phyloP scores from a whole-genome alignment of 2,888 invertebrate genomes.

The Portevinia maculata region DNA sequence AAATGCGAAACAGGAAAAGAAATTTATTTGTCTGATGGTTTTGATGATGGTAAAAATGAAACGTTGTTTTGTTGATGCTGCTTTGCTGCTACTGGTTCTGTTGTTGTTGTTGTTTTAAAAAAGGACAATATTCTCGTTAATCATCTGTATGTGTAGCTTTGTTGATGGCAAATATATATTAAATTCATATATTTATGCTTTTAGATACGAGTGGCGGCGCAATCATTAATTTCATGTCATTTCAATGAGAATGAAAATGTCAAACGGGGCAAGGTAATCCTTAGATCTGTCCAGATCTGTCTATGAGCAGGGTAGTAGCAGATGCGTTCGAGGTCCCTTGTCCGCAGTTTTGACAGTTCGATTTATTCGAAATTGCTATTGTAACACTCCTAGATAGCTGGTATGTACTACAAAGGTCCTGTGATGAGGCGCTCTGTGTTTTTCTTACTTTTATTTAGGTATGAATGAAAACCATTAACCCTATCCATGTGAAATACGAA shows the following conservation, averaged over 20 bases:
- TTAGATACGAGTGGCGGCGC: slow-evolving; percentile 30
- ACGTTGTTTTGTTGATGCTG: slow-evolving; percentile 26
- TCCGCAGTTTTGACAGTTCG: slow-evolving; percentile 53
- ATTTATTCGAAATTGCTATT: slow-evolving; percentile 31
- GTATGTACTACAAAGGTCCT: neutral
- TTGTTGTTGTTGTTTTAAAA: slow-evolving; percentile 40
- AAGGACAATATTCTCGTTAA: slow-evolving; percentile 67
- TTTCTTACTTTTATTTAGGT: too few species aligned
- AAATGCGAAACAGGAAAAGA: slow-evolving; percentile 72
- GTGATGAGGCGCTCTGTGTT: too few species aligned
- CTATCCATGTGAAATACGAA: too few species aligned
- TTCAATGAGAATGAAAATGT: slow-evolving; percentile 61
- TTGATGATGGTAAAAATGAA: slow-evolving; percentile 68
- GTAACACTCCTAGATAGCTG: neutral
- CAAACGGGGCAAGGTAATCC: slow-evolving; percentile 59
- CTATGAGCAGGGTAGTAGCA: slow-evolving; percentile 53
- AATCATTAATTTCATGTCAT: slow-evolving; percentile 65
- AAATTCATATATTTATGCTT: slow-evolving; percentile 63
- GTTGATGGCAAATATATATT: slow-evolving; percentile 67
- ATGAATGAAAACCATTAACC: too few species aligned
- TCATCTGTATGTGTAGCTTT: slow-evolving; percentile 62
- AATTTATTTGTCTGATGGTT: slow-evolving; percentile 73
- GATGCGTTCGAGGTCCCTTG: slow-evolving; percentile 51
- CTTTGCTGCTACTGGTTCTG: slow-evolving; percentile 6
- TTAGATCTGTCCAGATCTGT: slow-evolving; percentile 50